These are phyloP conservation scores for Odontothrips loti DNA, from an alignment of 2,888 invertebrate species.

Conservation along the genomic window DNA sequence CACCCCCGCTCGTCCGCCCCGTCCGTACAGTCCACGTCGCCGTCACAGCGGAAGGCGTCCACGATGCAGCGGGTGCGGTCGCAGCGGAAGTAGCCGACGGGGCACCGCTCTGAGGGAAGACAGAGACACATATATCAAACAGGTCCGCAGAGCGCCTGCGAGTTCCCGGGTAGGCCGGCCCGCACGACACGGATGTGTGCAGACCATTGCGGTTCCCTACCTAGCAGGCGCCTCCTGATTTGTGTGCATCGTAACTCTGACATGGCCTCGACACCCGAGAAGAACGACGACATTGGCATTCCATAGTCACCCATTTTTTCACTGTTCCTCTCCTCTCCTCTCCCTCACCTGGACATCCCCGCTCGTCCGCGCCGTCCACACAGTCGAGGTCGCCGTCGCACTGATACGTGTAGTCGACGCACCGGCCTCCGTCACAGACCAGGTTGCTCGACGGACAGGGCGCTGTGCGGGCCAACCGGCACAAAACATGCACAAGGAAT, in stretches of 20 bases:
- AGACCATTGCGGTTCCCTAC: neutral
- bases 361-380: constrained; percentile 21
- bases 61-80: constrained; percentile 2
- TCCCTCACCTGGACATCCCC: neutral
- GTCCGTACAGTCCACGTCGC: constrained; percentile 7
- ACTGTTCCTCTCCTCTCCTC: neutral
- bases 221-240: neutral
- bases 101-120: neutral
- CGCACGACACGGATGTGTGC: neutral
- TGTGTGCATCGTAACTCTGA: neutral
- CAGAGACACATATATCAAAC: too few relatives aligned
- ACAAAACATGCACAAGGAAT: too few relatives aligned
- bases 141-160: too few relatives aligned
- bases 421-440: constrained; percentile 13
- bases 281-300: neutral
- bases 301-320: neutral
- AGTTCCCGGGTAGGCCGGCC: neutral
- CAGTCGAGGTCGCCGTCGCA: constrained; percentile 23
- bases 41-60: constrained; percentile 14
- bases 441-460: neutral
- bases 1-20: constrained; percentile 7
- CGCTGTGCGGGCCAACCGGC: neutral
- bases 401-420: constrained; percentile 11
- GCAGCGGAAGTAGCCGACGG: constrained; percentile 13
- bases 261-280: too few relatives aligned